Conservation (phyloP, 2,797 vertebrate species). For the Tolypeutes matacus region DNA sequence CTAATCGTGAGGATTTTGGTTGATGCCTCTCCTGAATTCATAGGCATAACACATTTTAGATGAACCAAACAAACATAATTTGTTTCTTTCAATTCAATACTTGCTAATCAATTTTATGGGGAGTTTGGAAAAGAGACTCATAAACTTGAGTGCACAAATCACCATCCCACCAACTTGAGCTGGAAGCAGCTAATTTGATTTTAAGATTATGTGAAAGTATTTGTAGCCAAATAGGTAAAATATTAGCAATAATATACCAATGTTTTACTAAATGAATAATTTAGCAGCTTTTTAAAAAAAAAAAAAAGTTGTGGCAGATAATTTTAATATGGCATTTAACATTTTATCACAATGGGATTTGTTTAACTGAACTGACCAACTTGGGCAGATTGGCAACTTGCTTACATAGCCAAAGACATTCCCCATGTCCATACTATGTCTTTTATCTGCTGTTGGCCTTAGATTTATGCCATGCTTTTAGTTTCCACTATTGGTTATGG, state of each 20-base stretch:
- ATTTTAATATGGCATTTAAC: background rate
- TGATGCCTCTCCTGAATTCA: background rate
- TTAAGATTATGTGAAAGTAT: background rate
- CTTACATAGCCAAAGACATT: background rate
- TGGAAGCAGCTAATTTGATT: background rate
- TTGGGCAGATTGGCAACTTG: background rate
- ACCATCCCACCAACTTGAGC: background rate
- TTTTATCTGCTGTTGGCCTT: background rate
- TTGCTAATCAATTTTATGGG: background rate
- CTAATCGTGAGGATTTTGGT: background rate
- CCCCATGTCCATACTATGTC: background rate
- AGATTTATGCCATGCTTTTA: background rate
- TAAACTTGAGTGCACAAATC: background rate
- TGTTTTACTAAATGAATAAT: background rate
- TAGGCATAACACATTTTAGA: background rate
- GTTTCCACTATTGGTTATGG: background rate
- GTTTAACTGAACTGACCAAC: background rate
- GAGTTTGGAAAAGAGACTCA: background rate
- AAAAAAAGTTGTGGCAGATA: background rate
- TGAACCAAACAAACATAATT: background rate
- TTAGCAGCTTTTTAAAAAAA: background rate
- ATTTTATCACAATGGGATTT: background rate
- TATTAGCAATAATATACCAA: background rate
- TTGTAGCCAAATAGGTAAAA: background rate
- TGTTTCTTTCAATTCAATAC: constrained; percentile 25